phyloP scores from a whole-genome alignment of 1,140 invertebrate species.

The Melipona quadrifasciata region DNA sequence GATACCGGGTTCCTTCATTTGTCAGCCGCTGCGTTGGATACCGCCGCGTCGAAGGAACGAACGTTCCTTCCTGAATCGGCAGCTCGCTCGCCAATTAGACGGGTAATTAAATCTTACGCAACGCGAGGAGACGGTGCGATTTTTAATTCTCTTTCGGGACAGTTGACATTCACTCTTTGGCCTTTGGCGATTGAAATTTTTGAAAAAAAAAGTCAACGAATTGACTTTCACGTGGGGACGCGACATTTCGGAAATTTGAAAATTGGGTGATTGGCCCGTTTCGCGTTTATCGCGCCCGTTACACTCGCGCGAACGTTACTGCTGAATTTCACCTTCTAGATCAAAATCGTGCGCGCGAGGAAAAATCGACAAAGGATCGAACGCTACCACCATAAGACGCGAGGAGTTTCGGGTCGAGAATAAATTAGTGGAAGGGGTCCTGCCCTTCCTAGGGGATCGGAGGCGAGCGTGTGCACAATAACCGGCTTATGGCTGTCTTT shows the following conservation, averaged over 20 bases:
- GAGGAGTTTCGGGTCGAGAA: slow-evolving; percentile 32
- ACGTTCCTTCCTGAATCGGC: slow-evolving; percentile 14
- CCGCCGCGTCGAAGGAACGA: not conserved
- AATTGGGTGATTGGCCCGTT: too few relatives aligned
- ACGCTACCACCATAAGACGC: slow-evolving; percentile 46
- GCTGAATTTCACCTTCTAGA: not conserved
- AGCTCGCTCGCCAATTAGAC: not conserved
- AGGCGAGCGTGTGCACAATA: slow-evolving; percentile 20
- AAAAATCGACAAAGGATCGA: slow-evolving; percentile 22
- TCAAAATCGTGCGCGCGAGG: slow-evolving; percentile 2
- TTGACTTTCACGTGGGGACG: too few relatives aligned
- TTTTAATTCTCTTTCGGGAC: too few relatives aligned
- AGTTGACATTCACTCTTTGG: too few relatives aligned
- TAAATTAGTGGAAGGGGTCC: slow-evolving; percentile 38
- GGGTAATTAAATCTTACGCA: slow-evolving; percentile 20
- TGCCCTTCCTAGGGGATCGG: slow-evolving; percentile 22
- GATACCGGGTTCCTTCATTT: slow-evolving; percentile 31
- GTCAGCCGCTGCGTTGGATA: slow-evolving; percentile 11
- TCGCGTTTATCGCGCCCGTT: too few relatives aligned
- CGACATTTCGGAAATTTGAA: too few relatives aligned
- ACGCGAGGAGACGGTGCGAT: too few relatives aligned
- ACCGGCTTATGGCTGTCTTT: slow-evolving; percentile 52
- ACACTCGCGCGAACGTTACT: too few relatives aligned
- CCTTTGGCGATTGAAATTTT: too few relatives aligned
- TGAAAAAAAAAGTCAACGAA: too few relatives aligned